phyloP scores from a whole-genome alignment of 64 coral and sea anemone genomes.

The Montipora capricornis region DNA sequence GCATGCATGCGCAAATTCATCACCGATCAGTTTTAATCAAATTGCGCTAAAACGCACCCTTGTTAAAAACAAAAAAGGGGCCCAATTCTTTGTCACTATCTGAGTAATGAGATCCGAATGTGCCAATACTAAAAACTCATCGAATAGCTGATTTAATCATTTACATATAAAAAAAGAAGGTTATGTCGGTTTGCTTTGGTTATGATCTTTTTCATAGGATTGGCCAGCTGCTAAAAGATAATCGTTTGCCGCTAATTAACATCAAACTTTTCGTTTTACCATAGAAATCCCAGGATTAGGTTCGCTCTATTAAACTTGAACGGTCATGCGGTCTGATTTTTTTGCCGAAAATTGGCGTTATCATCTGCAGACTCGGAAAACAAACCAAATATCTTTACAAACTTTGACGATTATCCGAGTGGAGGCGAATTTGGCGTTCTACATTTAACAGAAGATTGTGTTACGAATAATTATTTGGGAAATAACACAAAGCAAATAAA shows the following conservation, averaged over 20 bases:
- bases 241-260: neutral
- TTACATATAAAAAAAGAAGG: neutral
- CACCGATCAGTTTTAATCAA: too few relatives aligned
- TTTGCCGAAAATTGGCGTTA: too few relatives aligned
- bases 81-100: neutral
- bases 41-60: too few relatives aligned
- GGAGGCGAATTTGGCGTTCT: neutral
- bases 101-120: neutral
- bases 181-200: too few relatives aligned
- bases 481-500: constrained; percentile 20
- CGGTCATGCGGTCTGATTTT: too few relatives aligned
- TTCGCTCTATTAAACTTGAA: too few relatives aligned
- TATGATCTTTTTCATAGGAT: neutral
- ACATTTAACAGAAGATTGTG: neutral
- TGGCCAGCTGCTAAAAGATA: neutral
- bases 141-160: neutral
- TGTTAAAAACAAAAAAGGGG: neutral
- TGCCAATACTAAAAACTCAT: neutral
- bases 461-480: constrained; percentile 18
- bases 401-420: neutral
- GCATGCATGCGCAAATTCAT: too few relatives aligned
- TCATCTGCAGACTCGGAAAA: too few relatives aligned
- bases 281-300: too few relatives aligned
- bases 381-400: neutral
- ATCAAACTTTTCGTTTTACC: neutral